Evolutionary conservation across 1,140 invertebrate genomes (phyloP), one percentile per base, ranked within the genome.

Genomic region (Trichoplusia ni): DNA sequence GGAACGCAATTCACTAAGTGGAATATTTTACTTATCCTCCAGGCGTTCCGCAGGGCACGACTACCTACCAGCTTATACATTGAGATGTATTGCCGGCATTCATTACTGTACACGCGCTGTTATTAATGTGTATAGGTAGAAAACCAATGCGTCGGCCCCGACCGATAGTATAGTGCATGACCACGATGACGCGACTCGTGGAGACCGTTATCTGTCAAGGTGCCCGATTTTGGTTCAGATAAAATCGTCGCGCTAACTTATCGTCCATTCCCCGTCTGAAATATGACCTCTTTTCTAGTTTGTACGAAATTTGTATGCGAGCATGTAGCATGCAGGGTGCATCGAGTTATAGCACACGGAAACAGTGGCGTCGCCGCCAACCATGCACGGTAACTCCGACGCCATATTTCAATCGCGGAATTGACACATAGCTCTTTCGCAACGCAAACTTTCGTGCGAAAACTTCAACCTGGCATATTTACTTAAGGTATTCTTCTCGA

Each of bases 381-480:
- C 75, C 72, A 65, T 67, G 59, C 75, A 64, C 77, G 71, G 65
- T 71, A 79, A 73, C 75, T 68, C 73, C 73, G 72, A 67, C 74
- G 79, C 80, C 77, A 85, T 90, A 90, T 90, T 86, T 90, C 86
- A 89, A 86, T 86, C 81, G 75, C 37, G 61, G 77, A 82, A 89
- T 89, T 87, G 88, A 90, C 88, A 84, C 81, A 89, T 85, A 67
- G 84, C 82, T 76, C 75, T 80, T 56, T 67, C 72, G 63, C 73
- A 78, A 76, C 77, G 75, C 81, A 88, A 90, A 90, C 59, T 90
- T 90, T 79, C 71, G 73, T 74, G 78, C 74, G 72, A 82, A 86
- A 90, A 88, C 79, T 90, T 88, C 79, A 82, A 82, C 87, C 83
- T 86, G 84, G 75, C 79, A 85, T 88, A 89, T 88, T 90, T 88